Conservation (phyloP, 2,888 invertebrate genomes). For the Amblyjoppa fuscipennis region DNA sequence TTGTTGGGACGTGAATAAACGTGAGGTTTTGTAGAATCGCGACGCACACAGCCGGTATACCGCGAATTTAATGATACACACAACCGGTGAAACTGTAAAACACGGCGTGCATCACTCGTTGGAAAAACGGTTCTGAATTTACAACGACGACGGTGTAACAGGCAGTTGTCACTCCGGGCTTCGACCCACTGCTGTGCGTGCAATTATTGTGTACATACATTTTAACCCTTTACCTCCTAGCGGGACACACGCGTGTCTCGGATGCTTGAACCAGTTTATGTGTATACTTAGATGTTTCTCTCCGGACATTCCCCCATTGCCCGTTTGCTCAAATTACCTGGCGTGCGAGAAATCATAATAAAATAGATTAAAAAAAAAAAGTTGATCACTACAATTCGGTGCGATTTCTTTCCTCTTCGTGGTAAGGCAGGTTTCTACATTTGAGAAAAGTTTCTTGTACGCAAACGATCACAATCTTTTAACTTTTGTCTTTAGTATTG, state of each 20-base stretch:
- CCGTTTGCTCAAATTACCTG: background rate
- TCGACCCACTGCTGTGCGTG: slow-evolving; percentile 44
- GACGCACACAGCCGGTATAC: slow-evolving; percentile 17
- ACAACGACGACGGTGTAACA: slow-evolving; percentile 5
- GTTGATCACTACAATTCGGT: no score
- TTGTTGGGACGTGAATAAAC: slow-evolving; percentile 36
- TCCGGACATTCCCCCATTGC: background rate
- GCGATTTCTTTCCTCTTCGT: no score
- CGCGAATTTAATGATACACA: slow-evolving; percentile 57
- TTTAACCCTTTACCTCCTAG: slow-evolving; percentile 9
- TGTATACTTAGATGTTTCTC: slow-evolving; percentile 8
- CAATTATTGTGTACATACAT: slow-evolving; percentile 37
- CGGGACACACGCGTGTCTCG: background rate
- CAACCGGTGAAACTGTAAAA: slow-evolving; percentile 64
- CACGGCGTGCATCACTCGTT: slow-evolving; percentile 45
- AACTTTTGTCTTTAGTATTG: background rate
- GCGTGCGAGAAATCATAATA: no score
- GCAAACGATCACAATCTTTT: background rate
- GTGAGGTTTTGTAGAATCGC: slow-evolving; percentile 34
- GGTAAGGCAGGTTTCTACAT: background rate
- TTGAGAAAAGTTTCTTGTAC: background rate
- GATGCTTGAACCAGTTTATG: slow-evolving; percentile 13
- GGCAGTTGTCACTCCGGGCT: slow-evolving; percentile 28
- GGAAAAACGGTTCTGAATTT: slow-evolving; percentile 47
- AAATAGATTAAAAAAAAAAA: no score